Evolutionary conservation across 2,888 invertebrate genomes (phyloP), one percentile per base, ranked within the genome.

Genomic region (Scelioninae gen. 1): DNA sequence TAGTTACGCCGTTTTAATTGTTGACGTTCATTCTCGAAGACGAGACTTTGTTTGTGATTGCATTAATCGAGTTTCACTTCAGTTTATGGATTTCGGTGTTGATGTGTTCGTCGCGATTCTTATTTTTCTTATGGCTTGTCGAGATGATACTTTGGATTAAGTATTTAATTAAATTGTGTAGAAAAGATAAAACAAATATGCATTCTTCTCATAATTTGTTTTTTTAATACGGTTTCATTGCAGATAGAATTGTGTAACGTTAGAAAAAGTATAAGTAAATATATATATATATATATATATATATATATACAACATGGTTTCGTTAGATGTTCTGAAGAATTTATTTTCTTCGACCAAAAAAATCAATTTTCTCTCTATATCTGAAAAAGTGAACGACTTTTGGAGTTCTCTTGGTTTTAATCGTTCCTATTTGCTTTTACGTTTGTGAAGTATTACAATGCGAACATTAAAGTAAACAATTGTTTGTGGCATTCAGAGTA

Each of bases 1-100:
- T 53, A 66, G 47, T 53, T 55, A 66, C 43, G 49, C 16, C 53
- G 31, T 43, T 66, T 66, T 66, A 66, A 66, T 66, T 43, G 66
- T 55, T 66, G 53, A 66, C 43, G 53, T 43, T 66, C 53, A 66
- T 66, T 55, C 15, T n/a, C 31, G 29, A 53, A 55, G 29, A 43
- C 53, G 11, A 43, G 43, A 10, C 31, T 66, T 53, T n/a, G 51
- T 65, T 65, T 65, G 49, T 49, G 49, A 63, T 63, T 49, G n/a
- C 63, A 15, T 47, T 63, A 63, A 49, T 63, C 34, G 32, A 63
- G 31, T 49, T 49, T 32, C 6, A 16, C 16, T 60, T 45, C 11
- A 45, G 40, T 58, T 58, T 58, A 40, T 58, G 58, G 58, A 40
- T 16, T 40, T 58, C 15, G 23, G 51, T n/a, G 31, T 53, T 31